A percentile compares a stretch with the other conserved stretches of the same genome.
Conservation (phyloP, 53 echinoderm and acorn worm genomes). For the Holothuria leucospilota region DNA sequence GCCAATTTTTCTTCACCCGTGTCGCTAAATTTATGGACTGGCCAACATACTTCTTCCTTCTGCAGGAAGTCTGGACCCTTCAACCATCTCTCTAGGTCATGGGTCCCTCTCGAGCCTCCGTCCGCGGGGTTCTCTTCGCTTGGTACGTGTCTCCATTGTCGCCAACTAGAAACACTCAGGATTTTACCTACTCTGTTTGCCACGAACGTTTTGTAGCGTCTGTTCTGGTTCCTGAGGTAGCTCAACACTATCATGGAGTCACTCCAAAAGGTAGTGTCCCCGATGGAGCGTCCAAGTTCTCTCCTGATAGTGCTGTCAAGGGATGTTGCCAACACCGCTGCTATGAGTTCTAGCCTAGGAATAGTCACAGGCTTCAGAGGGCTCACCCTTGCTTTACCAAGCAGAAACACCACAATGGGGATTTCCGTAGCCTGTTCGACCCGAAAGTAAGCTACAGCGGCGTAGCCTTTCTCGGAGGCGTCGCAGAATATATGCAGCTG, state of each 20-base stretch:
- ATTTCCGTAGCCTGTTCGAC: not conserved
- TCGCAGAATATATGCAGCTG: conserved; percentile 53
- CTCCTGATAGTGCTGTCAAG: conserved; percentile 8
- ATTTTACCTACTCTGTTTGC: no score
- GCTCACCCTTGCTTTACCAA: conserved; percentile 29
- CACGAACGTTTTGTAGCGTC: no score
- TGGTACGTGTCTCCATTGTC: no score
- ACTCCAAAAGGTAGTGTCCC: conserved; percentile 6
- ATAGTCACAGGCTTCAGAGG: conserved; percentile 21
- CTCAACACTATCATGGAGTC: conserved; percentile 40
- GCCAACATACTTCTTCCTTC: no score
- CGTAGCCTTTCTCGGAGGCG: conserved; percentile 54
- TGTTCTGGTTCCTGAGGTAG: not conserved
- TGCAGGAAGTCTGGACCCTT: conserved; percentile 4
- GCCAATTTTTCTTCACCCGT: no score
- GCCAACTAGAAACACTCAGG: no score
- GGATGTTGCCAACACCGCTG: conserved; percentile 32
- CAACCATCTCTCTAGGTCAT: conserved; percentile 27
- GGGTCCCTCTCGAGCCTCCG: conserved; percentile 39
- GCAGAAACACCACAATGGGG: not conserved
- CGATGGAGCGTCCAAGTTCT: not conserved
- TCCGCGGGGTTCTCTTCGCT: not conserved
- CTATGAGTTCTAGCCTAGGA: conserved; percentile 46
- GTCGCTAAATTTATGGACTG: no score
- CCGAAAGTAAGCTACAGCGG: conserved; percentile 25